These are phyloP conservation scores for Caenorhabditis inopinata DNA, from an alignment of 1,140 invertebrate species.

Conservation along the genomic window DNA sequence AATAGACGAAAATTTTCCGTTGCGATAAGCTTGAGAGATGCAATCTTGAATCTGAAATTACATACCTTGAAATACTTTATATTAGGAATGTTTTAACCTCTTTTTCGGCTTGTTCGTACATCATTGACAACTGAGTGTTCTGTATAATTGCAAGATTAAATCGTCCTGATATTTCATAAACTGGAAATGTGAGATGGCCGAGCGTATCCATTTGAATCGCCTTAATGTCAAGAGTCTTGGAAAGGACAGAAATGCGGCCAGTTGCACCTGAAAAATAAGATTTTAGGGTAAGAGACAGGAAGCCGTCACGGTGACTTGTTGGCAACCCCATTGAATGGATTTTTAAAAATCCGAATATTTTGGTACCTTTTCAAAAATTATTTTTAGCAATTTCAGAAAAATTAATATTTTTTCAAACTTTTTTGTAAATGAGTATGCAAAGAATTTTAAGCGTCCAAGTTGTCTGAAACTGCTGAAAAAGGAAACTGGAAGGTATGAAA, in stretches of 20 bases:
- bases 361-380: too few relatives aligned
- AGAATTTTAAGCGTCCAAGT: too few relatives aligned
- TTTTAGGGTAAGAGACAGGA: too few relatives aligned
- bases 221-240: neutral
- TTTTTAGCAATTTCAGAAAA: too few relatives aligned
- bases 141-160: constrained; percentile 20
- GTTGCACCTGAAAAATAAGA: neutral
- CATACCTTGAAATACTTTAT: neutral
- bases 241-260: neutral
- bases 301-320: too few relatives aligned
- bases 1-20: neutral
- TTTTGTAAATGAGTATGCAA: too few relatives aligned
- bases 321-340: too few relatives aligned
- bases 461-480: too few relatives aligned
- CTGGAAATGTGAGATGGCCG: constrained; percentile 9
- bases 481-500: neutral
- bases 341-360: too few relatives aligned
- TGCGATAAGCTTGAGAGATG: neutral
- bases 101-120: constrained; percentile 20
- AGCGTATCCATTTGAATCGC: constrained; percentile 8
- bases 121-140: neutral
- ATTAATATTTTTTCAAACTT: too few relatives aligned
- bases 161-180: constrained; percentile 2
- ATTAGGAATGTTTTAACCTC: neutral
- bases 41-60: constrained; percentile 6